Conservation (phyloP, 2,113 vertebrate genomes). For the Tamias sibiricus region DNA sequence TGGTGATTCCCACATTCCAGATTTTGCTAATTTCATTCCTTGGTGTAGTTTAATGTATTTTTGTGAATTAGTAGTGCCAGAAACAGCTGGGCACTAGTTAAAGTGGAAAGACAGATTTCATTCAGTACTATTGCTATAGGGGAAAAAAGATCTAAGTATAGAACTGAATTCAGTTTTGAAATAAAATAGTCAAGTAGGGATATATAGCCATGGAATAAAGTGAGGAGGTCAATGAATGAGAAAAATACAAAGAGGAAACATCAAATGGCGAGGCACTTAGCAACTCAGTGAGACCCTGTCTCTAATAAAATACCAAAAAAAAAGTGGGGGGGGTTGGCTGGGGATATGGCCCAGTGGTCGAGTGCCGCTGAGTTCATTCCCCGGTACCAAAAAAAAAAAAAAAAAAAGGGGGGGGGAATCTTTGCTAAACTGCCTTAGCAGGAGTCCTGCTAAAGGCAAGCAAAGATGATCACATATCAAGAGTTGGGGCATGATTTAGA, state of each 20-base stretch:
- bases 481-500: background rate
- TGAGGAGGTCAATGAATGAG: background rate
- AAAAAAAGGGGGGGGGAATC: background rate
- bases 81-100: background rate
- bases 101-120: background rate
- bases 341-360: no score
- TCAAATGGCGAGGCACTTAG: no score
- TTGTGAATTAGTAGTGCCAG: background rate
- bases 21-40: conserved; percentile 47
- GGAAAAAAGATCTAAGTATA: background rate
- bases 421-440: background rate
- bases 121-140: background rate
- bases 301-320: no score
- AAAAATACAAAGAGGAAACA: background rate
- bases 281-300: no score
- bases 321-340: no score
- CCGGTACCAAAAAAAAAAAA: no score
- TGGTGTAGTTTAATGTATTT: conserved; percentile 36
- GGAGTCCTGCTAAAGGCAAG: background rate
- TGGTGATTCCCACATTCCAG: background rate
- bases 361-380: no score
- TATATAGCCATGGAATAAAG: background rate
- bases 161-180: background rate
- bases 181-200: background rate
- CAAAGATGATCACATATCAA: background rate